Percentiles rank a stretch among this genome's conserved stretches.
Conservation (phyloP, 2,797 vertebrate species). For the Acanthurus lineatus region DNA sequence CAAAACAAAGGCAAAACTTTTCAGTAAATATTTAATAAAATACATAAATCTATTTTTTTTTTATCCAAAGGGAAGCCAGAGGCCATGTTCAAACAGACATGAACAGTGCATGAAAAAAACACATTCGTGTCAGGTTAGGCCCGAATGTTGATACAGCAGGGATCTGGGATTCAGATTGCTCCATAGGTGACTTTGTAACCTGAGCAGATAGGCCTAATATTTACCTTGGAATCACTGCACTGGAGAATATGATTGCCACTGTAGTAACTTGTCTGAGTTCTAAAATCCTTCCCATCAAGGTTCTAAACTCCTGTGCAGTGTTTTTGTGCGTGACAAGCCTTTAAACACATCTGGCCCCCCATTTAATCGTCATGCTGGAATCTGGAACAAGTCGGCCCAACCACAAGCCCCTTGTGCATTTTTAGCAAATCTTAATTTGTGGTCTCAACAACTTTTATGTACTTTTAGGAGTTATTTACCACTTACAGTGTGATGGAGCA, state of each 20-base stretch:
- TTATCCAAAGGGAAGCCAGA: neutral
- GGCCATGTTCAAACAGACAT: neutral
- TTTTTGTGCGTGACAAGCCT: neutral
- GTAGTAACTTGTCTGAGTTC: neutral
- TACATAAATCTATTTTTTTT: neutral
- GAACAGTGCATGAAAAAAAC: slow-evolving; percentile 1
- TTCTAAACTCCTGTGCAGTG: neutral
- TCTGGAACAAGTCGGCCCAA: neutral
- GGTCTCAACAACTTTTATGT: neutral
- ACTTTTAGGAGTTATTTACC: neutral
- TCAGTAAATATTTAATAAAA: no score
- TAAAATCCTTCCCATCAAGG: neutral
- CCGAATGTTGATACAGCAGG: slow-evolving; percentile 4
- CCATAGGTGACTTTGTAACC: neutral
- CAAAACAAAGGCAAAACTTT: neutral
- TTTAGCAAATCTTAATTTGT: neutral
- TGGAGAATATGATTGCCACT: neutral
- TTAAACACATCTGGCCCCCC: neutral
- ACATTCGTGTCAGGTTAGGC: neutral
- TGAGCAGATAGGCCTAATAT: neutral
- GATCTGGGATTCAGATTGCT: neutral
- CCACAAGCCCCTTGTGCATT: neutral
- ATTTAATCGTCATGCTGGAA: neutral
- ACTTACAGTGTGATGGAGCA: neutral
- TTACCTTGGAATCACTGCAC: neutral